These are phyloP conservation scores for Aporophyla nigra DNA, from an alignment of 2,888 invertebrate species.

Conservation along the genomic window DNA sequence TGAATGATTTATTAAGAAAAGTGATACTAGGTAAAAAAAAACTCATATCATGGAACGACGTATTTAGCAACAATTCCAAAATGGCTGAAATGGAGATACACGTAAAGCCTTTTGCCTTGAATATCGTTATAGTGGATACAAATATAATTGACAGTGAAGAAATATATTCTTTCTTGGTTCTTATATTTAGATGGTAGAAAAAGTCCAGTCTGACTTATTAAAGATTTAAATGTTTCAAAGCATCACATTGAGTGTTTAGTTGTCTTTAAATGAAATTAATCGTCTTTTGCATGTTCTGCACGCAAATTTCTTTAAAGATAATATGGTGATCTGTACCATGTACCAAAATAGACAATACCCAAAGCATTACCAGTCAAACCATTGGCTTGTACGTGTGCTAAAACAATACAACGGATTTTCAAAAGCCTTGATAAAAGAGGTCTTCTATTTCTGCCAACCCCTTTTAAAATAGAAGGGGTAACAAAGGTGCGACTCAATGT, in stretches of 20 bases:
- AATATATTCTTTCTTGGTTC: background rate
- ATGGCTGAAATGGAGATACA: background rate
- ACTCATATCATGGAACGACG: background rate
- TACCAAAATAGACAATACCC: background rate
- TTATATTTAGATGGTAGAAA: background rate
- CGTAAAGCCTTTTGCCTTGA: background rate
- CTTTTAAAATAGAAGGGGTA: constrained; percentile 54
- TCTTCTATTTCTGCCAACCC: constrained; percentile 53
- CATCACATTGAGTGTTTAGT: background rate
- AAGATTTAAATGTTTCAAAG: background rate
- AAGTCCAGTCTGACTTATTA: background rate
- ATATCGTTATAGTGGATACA: background rate
- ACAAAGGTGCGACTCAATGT: constrained; percentile 65
- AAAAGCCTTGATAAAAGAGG: constrained; percentile 49
- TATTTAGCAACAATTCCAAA: background rate
- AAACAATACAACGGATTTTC: background rate
- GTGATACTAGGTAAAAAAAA: background rate
- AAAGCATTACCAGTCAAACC: background rate
- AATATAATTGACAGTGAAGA: too few species aligned
- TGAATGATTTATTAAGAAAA: background rate
- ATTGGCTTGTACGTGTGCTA: background rate
- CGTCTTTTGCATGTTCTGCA: background rate
- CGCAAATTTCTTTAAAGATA: background rate
- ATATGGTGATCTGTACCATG: background rate
- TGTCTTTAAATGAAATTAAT: background rate